phyloP scores from a whole-genome alignment of 2,888 invertebrate species.

The Anoplius nigerrimus region DNA sequence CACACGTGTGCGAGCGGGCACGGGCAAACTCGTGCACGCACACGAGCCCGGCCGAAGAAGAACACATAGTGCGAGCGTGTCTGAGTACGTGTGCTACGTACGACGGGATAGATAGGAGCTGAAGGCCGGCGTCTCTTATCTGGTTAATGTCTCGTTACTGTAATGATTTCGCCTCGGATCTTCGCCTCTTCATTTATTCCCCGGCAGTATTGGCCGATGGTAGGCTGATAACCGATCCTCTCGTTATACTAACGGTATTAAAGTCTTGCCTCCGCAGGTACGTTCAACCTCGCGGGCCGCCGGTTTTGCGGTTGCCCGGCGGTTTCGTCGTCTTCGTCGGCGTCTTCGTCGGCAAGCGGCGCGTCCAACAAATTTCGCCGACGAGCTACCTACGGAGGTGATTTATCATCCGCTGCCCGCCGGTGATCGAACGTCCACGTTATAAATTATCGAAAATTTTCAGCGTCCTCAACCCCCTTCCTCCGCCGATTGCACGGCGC shows the following conservation, averaged over 20 bases:
- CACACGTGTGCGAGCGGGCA: too few relatives aligned
- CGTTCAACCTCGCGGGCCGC: constrained; percentile 25
- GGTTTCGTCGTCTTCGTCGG: neutral
- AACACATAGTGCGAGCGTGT: too few relatives aligned
- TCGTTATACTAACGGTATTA: constrained; percentile 60
- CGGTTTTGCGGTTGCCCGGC: too few relatives aligned
- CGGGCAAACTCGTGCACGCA: constrained; percentile 10
- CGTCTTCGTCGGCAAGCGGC: constrained; percentile 25
- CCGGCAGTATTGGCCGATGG: constrained; percentile 61
- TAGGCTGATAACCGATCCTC: constrained; percentile 56
- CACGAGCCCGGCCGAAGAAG: too few relatives aligned
- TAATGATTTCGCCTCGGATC: constrained; percentile 62
- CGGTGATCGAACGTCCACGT: constrained; percentile 46
- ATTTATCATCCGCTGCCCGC: constrained; percentile 49
- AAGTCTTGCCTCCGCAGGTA: constrained; percentile 35
- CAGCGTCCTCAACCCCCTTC: neutral
- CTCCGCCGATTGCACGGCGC: neutral
- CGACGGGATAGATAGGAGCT: constrained; percentile 48
- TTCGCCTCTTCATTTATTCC: constrained; percentile 65
- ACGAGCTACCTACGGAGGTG: constrained; percentile 49
- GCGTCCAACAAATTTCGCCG: constrained; percentile 50
- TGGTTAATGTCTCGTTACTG: constrained; percentile 64
- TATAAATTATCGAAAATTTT: constrained; percentile 51
- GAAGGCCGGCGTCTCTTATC: constrained; percentile 60
- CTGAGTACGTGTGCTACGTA: too few relatives aligned